Evolutionary conservation across 2,797 vertebrate genomes (phyloP).

Genomic region (Protosalanx chinensis): DNA sequence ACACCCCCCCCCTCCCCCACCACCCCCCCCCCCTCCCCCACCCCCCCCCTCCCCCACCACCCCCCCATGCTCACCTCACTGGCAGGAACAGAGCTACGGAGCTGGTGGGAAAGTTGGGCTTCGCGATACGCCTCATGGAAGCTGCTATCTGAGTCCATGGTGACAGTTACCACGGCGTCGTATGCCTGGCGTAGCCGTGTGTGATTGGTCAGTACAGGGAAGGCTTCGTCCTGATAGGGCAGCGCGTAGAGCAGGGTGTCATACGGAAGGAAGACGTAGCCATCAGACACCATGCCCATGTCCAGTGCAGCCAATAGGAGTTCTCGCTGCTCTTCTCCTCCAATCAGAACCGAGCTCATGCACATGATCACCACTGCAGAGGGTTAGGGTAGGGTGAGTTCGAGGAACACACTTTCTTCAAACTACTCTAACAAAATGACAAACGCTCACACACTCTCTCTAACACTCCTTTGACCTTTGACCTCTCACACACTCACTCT

Average conservation of each 20-base stretch:
- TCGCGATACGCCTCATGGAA: conserved; percentile 73
- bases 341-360: conserved; percentile 87
- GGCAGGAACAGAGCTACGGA: conserved; percentile 43
- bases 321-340: conserved; percentile 78
- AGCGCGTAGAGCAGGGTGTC: conserved; percentile 83
- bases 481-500: conserved; percentile 36
- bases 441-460: background rate
- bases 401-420: background rate
- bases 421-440: background rate
- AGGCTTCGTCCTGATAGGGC: conserved; percentile 65
- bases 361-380: conserved; percentile 85
- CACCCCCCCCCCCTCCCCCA: too few species aligned
- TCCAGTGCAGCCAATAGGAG: conserved; percentile 81
- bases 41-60: too few species aligned
- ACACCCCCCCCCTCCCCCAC: too few species aligned
- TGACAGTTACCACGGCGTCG: conserved; percentile 83
- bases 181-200: conserved; percentile 79
- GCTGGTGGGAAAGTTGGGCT: conserved; percentile 55
- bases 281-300: conserved; percentile 76
- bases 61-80: conserved; percentile 44
- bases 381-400: background rate
- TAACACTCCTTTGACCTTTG: conserved; percentile 65
- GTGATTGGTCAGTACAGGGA: conserved; percentile 73
- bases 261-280: conserved; percentile 82
- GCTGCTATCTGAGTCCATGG: conserved; percentile 74